phyloP scores from a whole-genome alignment of 2,888 invertebrate genomes.

The Alentia gelatinosa region DNA sequence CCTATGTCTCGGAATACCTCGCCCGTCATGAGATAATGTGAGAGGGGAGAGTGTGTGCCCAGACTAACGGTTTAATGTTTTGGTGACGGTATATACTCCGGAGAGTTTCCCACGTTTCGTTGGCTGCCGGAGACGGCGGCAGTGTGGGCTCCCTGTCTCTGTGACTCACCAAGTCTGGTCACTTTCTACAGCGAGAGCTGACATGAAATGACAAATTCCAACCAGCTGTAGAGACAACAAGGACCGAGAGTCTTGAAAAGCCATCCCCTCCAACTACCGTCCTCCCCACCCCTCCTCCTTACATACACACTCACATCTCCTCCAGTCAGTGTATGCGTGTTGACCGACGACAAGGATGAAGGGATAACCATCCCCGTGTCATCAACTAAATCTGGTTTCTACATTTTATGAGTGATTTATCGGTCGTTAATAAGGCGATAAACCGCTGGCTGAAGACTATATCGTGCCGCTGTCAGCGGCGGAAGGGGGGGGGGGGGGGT shows the following conservation, averaged over 20 bases:
- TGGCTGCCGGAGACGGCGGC: neutral
- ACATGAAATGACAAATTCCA: conserved; percentile 22
- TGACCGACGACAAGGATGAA: neutral
- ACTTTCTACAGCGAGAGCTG: neutral
- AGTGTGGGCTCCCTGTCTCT: neutral
- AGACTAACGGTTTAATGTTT: no score
- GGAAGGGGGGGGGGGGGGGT: no score
- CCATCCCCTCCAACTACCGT: neutral
- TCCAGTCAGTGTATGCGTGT: no score
- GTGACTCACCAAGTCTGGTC: conserved; percentile 6
- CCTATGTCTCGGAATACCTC: neutral
- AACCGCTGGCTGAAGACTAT: neutral
- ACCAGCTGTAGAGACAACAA: conserved; percentile 29
- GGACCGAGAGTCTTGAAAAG: conserved; percentile 4
- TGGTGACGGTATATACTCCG: no score
- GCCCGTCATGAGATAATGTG: no score
- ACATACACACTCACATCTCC: neutral
- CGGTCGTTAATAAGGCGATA: conserved; percentile 28
- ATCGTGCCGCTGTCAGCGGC: conserved; percentile 3
- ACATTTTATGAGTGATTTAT: conserved; percentile 39
- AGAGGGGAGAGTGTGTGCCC: no score
- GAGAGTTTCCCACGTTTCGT: conserved; percentile 1
- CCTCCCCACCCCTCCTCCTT: neutral
- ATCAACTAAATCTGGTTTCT: neutral
- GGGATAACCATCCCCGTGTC: neutral